phyloP scores from a whole-genome alignment of 2,888 invertebrate genomes.

The Drosophila robusta region DNA sequence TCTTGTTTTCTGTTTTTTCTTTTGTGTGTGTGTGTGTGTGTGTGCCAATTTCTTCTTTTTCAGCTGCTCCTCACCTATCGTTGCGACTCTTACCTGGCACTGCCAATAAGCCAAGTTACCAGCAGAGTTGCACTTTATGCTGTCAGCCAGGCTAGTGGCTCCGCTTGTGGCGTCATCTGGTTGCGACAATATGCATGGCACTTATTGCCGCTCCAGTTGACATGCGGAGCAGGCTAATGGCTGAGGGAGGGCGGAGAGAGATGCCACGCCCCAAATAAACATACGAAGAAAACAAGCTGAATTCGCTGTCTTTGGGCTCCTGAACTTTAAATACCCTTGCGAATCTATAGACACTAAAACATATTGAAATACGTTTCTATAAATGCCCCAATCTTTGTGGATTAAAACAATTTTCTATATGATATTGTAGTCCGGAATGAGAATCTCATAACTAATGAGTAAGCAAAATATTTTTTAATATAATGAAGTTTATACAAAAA shows the following conservation, averaged over 20 bases:
- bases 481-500: too few relatives aligned
- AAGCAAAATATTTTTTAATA: too few relatives aligned
- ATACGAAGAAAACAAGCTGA: background rate
- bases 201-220: constrained; percentile 80
- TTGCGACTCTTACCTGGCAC: constrained; percentile 19
- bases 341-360: background rate
- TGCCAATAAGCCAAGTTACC: constrained; percentile 55
- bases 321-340: background rate
- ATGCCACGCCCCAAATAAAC: background rate
- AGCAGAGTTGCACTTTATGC: constrained; percentile 42
- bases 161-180: constrained; percentile 60
- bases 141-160: constrained; percentile 18
- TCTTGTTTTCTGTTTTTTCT: background rate
- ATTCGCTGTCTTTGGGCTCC: background rate
- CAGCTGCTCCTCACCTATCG: background rate
- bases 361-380: too few relatives aligned
- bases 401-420: too few relatives aligned
- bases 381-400: too few relatives aligned
- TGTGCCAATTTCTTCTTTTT: constrained; percentile 2
- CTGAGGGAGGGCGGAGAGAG: background rate
- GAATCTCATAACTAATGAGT: too few relatives aligned
- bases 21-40: background rate
- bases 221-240: constrained; percentile 54
- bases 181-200: constrained; percentile 74
- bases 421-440: too few relatives aligned